Base-by-base conservation (phyloP, 2,113 vertebrate species). In the Petrocephalus microphthalmus region DNA sequence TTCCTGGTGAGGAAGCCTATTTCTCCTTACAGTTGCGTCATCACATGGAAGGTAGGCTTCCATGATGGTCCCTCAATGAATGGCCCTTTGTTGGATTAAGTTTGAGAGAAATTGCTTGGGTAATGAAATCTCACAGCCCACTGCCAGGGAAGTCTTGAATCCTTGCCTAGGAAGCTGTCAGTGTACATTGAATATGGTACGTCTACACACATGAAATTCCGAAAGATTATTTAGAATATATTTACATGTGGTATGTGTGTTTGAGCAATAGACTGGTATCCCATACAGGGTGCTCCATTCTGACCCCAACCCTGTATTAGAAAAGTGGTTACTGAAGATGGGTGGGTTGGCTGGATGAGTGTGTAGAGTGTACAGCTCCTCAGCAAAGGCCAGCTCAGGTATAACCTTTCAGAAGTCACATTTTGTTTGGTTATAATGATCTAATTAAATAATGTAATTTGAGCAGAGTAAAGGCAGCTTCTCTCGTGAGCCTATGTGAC, bases 1-100 rank as follows among this genome's bases (percentile, higher is more conserved):
- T 37, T 51, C 87, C 91, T 90, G 19, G n/a, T 1, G 20, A 84
- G 49, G n/a, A 84, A 84, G 29, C 51, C 83, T 5, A 7, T 47
- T 47, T 84, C 20, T 49, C 51, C 22, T 51, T 86, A 84, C 49
- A 88, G 37, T 33, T 88, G 4, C 56, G 53, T 86, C 20, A 71
- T 85, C 25, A 88, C 5, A 29, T 64, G 60, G n/a, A 64, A 29
- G 60, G n/a, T 5, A 67, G n/a, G 25, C 60, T 67, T 67, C 60
- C 60, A 67, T 67, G 60, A 67, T 1, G 25, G 25, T 67, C n/a
- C 25, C 1, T 3, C 60, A 13, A 22, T 67, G 4, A 29, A 67
- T 29, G 25, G 10, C 60, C 60, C 25, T 3, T n/a, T 13, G n/a
- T 67, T 67, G 60, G 60, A 67, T 67, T 67, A 67, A 11, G 60